Evolutionary conservation across 2,797 vertebrate genomes (phyloP).

Genomic region (Amniataba percoides): DNA sequence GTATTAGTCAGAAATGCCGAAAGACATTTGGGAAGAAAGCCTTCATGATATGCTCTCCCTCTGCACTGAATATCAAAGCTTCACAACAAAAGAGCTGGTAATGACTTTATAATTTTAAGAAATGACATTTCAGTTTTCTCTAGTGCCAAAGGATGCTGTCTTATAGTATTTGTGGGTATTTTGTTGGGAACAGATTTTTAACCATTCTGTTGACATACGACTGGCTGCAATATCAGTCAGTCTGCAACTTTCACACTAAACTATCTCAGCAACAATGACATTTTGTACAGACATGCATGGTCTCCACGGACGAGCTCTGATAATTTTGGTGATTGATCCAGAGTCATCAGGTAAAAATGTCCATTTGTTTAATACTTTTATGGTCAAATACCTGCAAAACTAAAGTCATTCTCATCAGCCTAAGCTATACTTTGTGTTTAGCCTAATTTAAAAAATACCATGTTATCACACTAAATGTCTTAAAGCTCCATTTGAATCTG

Average conservation of each 20-base stretch:
- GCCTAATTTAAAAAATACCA: background rate
- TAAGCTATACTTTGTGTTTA: background rate
- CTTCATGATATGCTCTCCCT: background rate
- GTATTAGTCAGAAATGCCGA: constrained; percentile 18
- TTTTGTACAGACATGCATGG: background rate
- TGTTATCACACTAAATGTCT: background rate
- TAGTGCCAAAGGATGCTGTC: background rate
- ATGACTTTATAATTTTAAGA: background rate
- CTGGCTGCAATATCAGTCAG: background rate
- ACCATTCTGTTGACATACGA: background rate
- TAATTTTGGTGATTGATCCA: background rate
- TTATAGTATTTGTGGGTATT: background rate
- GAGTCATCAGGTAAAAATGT: background rate
- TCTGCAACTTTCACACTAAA: background rate
- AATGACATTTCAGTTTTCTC: background rate
- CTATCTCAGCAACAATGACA: background rate
- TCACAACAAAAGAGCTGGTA: background rate
- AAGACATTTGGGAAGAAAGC: constrained; percentile 13
- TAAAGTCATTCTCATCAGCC: background rate
- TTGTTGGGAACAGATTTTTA: background rate
- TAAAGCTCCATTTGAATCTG: background rate
- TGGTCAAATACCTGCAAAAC: background rate
- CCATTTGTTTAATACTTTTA: background rate
- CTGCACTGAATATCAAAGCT: background rate
- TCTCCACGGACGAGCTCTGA: background rate